These are phyloP conservation scores for Eupeodes latifasciatus DNA, from an alignment of 2,888 invertebrate genomes.

Conservation along the genomic window DNA sequence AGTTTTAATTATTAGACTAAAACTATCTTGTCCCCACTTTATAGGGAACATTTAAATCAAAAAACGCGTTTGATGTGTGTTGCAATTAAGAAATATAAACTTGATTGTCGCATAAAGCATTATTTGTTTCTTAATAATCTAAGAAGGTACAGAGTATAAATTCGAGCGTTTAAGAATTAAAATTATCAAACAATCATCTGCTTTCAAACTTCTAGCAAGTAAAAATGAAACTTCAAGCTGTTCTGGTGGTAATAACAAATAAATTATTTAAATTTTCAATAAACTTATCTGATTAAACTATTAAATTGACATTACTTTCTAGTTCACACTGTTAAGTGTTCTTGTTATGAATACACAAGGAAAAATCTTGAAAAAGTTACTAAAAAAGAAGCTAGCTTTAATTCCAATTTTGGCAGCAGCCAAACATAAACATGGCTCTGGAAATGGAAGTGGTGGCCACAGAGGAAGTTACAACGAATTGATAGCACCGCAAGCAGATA, in stretches of 20 bases:
- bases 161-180: not conserved
- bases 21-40: too few relatives aligned
- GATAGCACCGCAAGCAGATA: not conserved
- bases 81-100: too few relatives aligned
- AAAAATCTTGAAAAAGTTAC: not conserved
- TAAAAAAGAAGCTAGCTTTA: slow-evolving; percentile 15
- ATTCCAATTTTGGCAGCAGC: not conserved
- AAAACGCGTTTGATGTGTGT: too few relatives aligned
- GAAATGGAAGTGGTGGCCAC: not conserved
- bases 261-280: not conserved
- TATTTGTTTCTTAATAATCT: too few relatives aligned
- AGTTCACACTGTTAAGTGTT: slow-evolving; percentile 11
- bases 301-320: not conserved
- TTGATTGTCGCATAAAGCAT: too few relatives aligned
- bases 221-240: slow-evolving; percentile 17
- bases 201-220: not conserved
- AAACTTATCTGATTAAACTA: not conserved
- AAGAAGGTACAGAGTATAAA: not conserved
- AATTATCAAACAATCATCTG: not conserved
- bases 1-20: too few relatives aligned
- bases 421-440: too few relatives aligned
- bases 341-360: not conserved
- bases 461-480: not conserved
- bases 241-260: not conserved
- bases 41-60: too few relatives aligned